Base-by-base conservation (phyloP, 2,888 invertebrate genomes). In the Eueremaeus valkanovi region DNA sequence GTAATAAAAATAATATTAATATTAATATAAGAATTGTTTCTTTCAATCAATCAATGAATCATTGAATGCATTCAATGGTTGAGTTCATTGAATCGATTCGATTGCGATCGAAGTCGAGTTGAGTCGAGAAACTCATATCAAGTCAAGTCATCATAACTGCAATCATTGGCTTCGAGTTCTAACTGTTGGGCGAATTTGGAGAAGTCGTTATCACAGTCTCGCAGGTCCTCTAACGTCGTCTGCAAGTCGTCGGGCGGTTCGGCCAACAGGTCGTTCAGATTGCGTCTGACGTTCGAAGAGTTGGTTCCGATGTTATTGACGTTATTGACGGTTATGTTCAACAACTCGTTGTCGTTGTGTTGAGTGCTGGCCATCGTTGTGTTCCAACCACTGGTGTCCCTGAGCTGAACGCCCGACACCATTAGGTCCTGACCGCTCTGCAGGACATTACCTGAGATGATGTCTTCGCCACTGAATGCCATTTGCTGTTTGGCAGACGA, bases 141-240 rank as follows among this genome's bases (percentile, higher is more conserved):
- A 45, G 9, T 70, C 24, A 70, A 40, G 45, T 70, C 70, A 29
- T 70, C 70, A 45, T 75, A 72, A 66, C n/a, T 66, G 63, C 49
- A 74, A 36, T 40, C 40, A 42, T 63, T 75, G 24, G 75, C 76
- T 76, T 78, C 72, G 58, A 78, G 33, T 74, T 79, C 80, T 66
- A 66, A 66, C 33, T 66, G 31, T 75, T 79, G 77, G n/a, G 78
- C 78, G 68, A 80, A 79, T 76, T 79, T 79, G 55, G 80, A 79
- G 76, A 79, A 80, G 73, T 80, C 80, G 73, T 78, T 80, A 78
- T 80, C 80, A 78, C 79, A 80, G 76, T 79, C 80, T 63, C 78
- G 77, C 51, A 80, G 76, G 73, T 80, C 80, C 73, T 80, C 79
- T 58, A 80, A 68, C 40, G 79, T 78, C 68, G 70, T 70, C 27